Conservation (phyloP, 35 echinoderm and acorn worm species). For the Hemicentrotus pulcherrimus region DNA sequence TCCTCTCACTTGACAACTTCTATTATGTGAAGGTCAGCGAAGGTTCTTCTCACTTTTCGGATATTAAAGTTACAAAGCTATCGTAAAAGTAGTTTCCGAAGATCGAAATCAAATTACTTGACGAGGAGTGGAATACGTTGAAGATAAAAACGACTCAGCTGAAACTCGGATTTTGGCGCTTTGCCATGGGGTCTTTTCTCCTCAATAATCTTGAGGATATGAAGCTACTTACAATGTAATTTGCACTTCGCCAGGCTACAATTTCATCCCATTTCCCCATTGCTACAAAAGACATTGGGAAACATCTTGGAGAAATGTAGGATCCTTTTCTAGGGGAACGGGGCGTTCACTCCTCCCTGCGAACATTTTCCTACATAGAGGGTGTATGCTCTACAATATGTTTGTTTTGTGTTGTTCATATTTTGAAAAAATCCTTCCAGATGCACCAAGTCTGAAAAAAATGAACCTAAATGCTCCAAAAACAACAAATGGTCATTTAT, state of each 20-base stretch:
- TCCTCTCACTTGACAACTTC: no score
- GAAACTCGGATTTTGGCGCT: not conserved
- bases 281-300: not conserved
- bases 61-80: not conserved
- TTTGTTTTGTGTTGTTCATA: no score
- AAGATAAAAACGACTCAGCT: not conserved
- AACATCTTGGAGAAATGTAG: not conserved
- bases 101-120: not conserved
- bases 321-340: not conserved
- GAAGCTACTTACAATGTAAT: conserved; percentile 13
- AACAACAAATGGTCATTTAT: no score
- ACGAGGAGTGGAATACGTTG: not conserved
- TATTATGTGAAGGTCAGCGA: not conserved
- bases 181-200: not conserved
- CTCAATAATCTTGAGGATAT: not conserved
- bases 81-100: not conserved
- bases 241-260: not conserved
- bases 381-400: no score
- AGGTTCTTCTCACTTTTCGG: not conserved
- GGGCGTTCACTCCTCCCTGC: not conserved
- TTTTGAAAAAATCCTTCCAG: no score
- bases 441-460: no score
- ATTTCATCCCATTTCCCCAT: not conserved
- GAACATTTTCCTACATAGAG: no score
- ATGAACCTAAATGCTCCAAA: no score